These are phyloP conservation scores for Centropristis striata DNA, from an alignment of 2,113 vertebrate species.

Conservation along the genomic window DNA sequence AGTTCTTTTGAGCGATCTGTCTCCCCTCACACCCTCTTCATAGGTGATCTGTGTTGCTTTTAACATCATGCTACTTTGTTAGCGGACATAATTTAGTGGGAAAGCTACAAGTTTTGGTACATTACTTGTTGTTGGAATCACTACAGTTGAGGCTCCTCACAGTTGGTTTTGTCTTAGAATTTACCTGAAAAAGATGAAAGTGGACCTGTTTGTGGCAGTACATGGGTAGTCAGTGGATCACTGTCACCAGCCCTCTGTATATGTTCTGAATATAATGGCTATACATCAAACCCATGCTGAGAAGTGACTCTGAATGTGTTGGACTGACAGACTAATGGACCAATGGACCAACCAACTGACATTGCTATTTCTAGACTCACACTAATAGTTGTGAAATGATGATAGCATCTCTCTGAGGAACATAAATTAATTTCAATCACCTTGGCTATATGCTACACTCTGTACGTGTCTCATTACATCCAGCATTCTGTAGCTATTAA, in stretches of 20 bases:
- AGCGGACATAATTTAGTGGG: too few relatives aligned
- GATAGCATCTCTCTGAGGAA: slow-evolving; percentile 19
- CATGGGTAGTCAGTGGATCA: slow-evolving; percentile 2
- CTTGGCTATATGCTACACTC: slow-evolving; percentile 25
- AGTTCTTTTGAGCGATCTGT: too few relatives aligned
- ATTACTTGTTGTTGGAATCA: too few relatives aligned
- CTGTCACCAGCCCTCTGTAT: background rate
- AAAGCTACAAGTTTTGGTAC: too few relatives aligned
- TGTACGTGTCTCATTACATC: slow-evolving; percentile 36
- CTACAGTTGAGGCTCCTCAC: background rate
- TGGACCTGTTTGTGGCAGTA: background rate
- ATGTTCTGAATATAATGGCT: slow-evolving; percentile 6
- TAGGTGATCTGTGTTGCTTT: too few relatives aligned
- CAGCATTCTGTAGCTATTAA: slow-evolving; percentile 40
- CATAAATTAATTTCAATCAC: slow-evolving; percentile 42
- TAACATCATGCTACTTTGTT: too few relatives aligned
- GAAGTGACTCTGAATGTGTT: background rate
- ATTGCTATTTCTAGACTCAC: slow-evolving; percentile 11
- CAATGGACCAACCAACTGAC: slow-evolving; percentile 3
- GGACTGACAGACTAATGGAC: slow-evolving; percentile 25
- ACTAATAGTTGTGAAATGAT: slow-evolving; percentile 15
- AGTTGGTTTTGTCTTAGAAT: too few relatives aligned
- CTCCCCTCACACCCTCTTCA: too few relatives aligned
- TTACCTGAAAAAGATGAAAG: too few relatives aligned
- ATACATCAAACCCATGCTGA: background rate